Evolutionary conservation across 2,888 invertebrate species (phyloP), one percentile per base, ranked within the genome.

Genomic region (Hyles lineata): DNA sequence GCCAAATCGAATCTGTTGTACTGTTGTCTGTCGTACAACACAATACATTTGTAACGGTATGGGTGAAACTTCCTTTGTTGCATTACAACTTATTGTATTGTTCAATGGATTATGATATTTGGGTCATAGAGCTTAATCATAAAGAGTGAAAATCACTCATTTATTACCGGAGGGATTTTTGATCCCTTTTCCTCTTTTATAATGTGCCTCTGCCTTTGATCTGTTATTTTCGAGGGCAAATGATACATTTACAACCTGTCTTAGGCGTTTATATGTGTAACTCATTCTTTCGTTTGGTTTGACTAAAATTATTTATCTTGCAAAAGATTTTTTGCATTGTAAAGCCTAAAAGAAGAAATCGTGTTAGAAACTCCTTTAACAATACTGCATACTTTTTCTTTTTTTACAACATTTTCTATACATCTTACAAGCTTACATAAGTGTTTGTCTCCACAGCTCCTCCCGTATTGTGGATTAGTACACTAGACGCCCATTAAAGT

Each of bases 41-140:
- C 50, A 50, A 43, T 23, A 50, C n/a, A 67, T 67, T 21, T 21
- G 50, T 43, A 43, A 67, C 67, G 23, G 50, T 21, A 21, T 19
- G 7, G 43, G 15, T 23, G 17, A 21, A 67, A 67, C 50, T 67
- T 67, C 67, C 67, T 23, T 43, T 43, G 67, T 67, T 67, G 23
- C 67, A 21, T 67, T 67, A 62, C 32, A 50, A 67, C 21, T 50
- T 23, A 67, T 23, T 67, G 21, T 50, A 17, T 9, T 63, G 63
- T 63, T 21, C 11, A 63, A 43, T 63, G 63, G 21, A 43, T 63
- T 21, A 43, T 63, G 35, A 11, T 60, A 23, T 23, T 23, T 21
- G 6, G 17, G 23, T 50, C 8, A n/a, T 55, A n/a, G 7, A 52
- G 19, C 4, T 52, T 19, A n/a, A n/a, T n/a, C 6, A n/a, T 17